These are phyloP conservation scores for Athene cunicularia DNA, from an alignment of 2,113 vertebrate species.

Conservation along the genomic window DNA sequence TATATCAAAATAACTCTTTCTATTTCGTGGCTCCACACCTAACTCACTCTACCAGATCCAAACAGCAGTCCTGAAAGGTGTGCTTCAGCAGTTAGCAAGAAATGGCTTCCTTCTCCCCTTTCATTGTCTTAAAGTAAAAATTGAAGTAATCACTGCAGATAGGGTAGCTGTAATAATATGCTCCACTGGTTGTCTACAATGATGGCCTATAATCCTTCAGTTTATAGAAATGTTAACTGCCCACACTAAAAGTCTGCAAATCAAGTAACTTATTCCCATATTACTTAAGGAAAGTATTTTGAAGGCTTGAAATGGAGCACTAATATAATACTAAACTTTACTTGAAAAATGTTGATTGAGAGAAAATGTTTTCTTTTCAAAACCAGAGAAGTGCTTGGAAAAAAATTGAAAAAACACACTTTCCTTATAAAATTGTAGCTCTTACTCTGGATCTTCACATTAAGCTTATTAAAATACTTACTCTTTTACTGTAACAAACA, in stretches of 20 bases:
- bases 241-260: neutral
- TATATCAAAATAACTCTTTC: neutral
- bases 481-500: neutral
- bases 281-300: neutral
- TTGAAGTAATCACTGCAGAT: neutral
- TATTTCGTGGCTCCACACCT: neutral
- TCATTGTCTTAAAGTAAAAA: neutral
- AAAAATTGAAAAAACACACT: neutral
- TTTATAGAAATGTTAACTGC: neutral
- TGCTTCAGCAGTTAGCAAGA: neutral
- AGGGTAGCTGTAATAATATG: neutral
- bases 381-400: neutral
- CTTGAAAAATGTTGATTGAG: neutral
- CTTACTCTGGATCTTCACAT: neutral
- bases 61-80: neutral
- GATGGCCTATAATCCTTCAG: neutral
- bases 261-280: neutral
- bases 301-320: neutral
- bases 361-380: neutral
- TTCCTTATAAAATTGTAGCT: neutral
- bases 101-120: neutral
- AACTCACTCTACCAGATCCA: neutral
- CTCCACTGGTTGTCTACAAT: neutral
- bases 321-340: neutral
- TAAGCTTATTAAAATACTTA: neutral